Percentiles rank a stretch among this genome's conserved stretches.
Conservation (phyloP, 2,113 vertebrate genomes). For the human (Homo sapiens) region GRCh38 chr12:98138001-98138500, state of each 20-base stretch:
- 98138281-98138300: slow-evolving; percentile 39
- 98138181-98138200: slow-evolving; percentile 10
- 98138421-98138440: slow-evolving; percentile 61
- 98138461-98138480: slow-evolving; percentile 31
- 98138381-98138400: not conserved
- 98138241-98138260: not conserved
- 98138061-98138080: not conserved
- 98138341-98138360: slow-evolving; percentile 60
- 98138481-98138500: slow-evolving; percentile 69
- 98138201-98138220: not conserved
- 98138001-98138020: not conserved
- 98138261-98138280: slow-evolving; percentile 28
- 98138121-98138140: not conserved
- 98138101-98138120: not conserved
- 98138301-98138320: slow-evolving; percentile 10
- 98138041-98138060: slow-evolving; percentile 46
- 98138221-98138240: not conserved
- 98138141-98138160: not conserved
- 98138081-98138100: not conserved
- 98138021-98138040: slow-evolving; percentile 51
- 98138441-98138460: not conserved
- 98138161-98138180: slow-evolving; percentile 4
- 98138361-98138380: slow-evolving; percentile 62
- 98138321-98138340: slow-evolving; percentile 41
- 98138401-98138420: not conserved